Evolutionary conservation across 1,140 invertebrate genomes (phyloP), one percentile per base, ranked within the genome.

Genomic region (Ectropis grisescens): DNA sequence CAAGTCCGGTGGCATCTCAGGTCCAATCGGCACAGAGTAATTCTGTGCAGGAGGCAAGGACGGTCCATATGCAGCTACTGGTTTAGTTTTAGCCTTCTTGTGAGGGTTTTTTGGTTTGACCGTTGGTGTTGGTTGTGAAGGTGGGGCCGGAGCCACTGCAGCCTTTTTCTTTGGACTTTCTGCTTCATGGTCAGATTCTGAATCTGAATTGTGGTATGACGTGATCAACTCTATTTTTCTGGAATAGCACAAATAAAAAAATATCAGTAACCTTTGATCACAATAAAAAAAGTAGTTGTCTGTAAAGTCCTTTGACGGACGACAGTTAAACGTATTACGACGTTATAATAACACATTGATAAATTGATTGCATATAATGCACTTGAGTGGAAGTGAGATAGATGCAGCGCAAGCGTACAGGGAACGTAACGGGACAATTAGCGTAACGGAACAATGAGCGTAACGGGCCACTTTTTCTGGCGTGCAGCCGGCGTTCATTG

Each of bases 191-290:
- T 81, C 71, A 0, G 76, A 81, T 14, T 78, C 76, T 0, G 76
- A 81, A 15, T 81, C 76, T 0, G 76, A 81, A 32, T 78, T 69
- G 47, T 76, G 59, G 26, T 76, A 81, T 13, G 76, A 81, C 2
- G 72, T 78, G 13, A 81, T 81, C 0, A 81, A 42, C 48, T 81
- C 76, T 41, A 78, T 81, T 70, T 70, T 78, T 13, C 72, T 81
- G 60, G 26, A 59, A 62, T 31, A 24, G 33, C 41, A 33, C n/a
- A n/a, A 15, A 41, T 23, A 29, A 27, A 19, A 13, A 37, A 7
- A 40, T 28, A 24, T 29, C 11, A 11, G n/a, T 29, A 5, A 4
- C 8, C 19, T 16, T 2, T 27, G 11, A 13, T 28, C 13, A 30
- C 19, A 22, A 13, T 4, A 16, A 26, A 12, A 28, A 37, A 39